Conservation (phyloP, 2,888 invertebrate genomes). For the Eilema griseolum region DNA sequence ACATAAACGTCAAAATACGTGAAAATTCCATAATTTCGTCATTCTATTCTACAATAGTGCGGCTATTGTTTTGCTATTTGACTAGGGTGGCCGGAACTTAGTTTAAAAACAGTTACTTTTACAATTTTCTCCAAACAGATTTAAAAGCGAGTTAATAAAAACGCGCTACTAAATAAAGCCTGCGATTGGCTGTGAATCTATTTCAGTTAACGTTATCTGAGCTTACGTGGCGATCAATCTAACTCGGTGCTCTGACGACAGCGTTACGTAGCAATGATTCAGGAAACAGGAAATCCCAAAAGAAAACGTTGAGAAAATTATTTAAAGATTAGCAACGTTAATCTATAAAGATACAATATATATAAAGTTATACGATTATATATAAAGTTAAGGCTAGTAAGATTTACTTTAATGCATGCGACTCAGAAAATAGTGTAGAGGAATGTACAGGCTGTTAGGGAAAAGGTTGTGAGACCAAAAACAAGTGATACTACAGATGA, state of each 20-base stretch:
- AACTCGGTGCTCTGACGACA: neutral
- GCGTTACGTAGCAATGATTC: neutral
- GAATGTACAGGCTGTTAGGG: no score
- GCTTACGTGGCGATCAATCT: slow-evolving; percentile 4
- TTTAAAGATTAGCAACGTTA: neutral
- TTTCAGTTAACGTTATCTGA: neutral
- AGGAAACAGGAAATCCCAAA: neutral
- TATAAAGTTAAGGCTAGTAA: neutral
- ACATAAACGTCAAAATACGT: no score
- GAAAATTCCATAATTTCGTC: no score
- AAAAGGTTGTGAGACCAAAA: no score
- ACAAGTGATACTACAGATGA: no score
- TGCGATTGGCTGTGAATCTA: neutral
- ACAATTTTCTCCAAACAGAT: neutral
- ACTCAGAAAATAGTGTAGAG: neutral
- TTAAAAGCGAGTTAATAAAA: neutral
- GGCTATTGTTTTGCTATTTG: no score
- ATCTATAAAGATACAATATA: no score
- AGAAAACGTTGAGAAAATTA: neutral
- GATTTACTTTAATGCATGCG: neutral
- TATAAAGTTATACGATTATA: neutral
- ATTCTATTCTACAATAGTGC: no score
- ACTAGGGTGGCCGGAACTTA: no score
- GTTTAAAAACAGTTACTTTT: neutral
- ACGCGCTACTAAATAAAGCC: neutral